Evolutionary conservation across 2,888 invertebrate genomes (phyloP).

Genomic region (Galerucella calmariensis): DNA sequence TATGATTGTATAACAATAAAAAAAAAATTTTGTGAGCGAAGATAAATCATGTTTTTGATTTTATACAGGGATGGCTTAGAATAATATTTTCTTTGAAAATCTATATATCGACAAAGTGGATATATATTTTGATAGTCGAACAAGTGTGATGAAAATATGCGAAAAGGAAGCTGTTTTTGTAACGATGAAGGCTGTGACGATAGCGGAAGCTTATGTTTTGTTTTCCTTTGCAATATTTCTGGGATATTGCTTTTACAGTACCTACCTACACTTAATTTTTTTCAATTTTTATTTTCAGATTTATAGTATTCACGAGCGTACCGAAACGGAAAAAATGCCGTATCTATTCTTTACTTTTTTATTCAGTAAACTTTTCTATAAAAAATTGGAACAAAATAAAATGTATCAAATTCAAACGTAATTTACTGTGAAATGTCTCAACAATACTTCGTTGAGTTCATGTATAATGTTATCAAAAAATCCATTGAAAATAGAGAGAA

Average conservation of each 20-base stretch:
- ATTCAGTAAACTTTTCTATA: not conserved
- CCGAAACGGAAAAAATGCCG: not conserved
- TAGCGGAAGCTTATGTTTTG: constrained; percentile 29
- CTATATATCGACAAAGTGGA: constrained; percentile 42
- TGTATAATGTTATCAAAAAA: constrained; percentile 5
- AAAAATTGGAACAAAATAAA: not conserved
- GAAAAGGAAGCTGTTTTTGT: constrained; percentile 36
- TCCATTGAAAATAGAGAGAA: constrained; percentile 15
- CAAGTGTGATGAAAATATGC: constrained; percentile 40
- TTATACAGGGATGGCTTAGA: constrained; percentile 47
- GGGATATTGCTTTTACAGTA: constrained; percentile 19
- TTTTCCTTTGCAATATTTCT: constrained; percentile 29
- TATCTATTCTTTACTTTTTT: no score
- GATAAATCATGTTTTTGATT: constrained; percentile 55
- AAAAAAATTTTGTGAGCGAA: no score
- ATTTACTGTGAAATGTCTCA: not conserved
- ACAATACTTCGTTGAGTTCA: not conserved
- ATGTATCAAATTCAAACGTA: not conserved
- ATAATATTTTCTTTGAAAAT: constrained; percentile 48
- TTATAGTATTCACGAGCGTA: not conserved
- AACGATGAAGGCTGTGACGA: not conserved
- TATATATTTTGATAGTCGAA: constrained; percentile 50
- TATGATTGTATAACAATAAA: not conserved
- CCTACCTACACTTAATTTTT: not conserved
- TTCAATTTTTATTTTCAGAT: not conserved